Evolutionary conservation across 2,113 vertebrate genomes (phyloP).

Genomic region (Urocitellus parryii): DNA sequence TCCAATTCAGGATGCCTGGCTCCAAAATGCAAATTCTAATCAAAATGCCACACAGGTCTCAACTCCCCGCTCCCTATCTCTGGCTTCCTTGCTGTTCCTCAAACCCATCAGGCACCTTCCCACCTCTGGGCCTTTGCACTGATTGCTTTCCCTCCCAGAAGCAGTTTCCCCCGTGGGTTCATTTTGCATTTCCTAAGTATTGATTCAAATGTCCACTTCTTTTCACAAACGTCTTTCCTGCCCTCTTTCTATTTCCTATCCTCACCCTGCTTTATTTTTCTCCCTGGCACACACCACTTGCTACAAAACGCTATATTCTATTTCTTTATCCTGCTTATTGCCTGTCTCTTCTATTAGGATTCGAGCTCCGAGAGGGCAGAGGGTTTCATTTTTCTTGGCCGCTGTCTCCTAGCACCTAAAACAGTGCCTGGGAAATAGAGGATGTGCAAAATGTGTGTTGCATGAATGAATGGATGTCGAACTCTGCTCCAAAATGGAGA

Average conservation of each 20-base stretch:
- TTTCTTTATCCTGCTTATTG: not conserved
- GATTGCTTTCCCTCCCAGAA: not conserved
- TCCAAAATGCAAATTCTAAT: not conserved
- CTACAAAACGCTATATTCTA: not conserved
- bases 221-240: not conserved
- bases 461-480: not conserved
- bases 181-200: not conserved
- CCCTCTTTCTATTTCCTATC: not conserved
- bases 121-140: not conserved
- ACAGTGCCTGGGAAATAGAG: not conserved
- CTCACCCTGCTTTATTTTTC: not conserved
- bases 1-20: not conserved
- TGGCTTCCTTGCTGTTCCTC: not conserved
- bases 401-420: not conserved
- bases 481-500: not conserved
- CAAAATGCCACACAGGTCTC: not conserved
- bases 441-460: not conserved
- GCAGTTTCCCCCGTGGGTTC: not conserved
- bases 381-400: not conserved
- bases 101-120: not conserved
- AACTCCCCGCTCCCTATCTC: not conserved
- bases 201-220: not conserved
- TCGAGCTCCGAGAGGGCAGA: not conserved
- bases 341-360: not conserved
- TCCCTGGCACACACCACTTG: rapidly evolving